phyloP scores from a whole-genome alignment of 2,113 vertebrate species.

The Turdus rufiventris region DNA sequence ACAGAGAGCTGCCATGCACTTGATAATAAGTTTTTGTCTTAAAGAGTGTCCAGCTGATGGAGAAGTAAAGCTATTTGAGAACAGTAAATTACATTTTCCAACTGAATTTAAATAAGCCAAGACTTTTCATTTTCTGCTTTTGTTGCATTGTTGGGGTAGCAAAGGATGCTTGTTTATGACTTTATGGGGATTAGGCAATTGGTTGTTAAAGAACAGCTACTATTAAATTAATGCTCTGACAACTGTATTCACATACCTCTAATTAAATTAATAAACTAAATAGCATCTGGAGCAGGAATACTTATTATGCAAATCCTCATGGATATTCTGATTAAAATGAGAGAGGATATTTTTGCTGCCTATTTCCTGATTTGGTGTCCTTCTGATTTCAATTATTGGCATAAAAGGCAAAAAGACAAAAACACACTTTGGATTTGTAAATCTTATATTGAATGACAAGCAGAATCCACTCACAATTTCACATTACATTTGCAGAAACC shows the following conservation, averaged over 20 bases:
- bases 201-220: background rate
- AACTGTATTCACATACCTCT: background rate
- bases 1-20: background rate
- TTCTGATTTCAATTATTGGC: background rate
- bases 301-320: background rate
- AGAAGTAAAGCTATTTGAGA: background rate
- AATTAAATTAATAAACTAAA: slow-evolving; percentile 1
- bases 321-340: slow-evolving; percentile 21
- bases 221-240: background rate
- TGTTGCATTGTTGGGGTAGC: background rate
- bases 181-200: background rate
- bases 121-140: background rate
- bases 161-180: background rate
- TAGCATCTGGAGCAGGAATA: background rate
- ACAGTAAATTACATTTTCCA: background rate
- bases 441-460: background rate
- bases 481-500: background rate
- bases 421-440: background rate
- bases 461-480: background rate
- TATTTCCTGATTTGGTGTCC: background rate
- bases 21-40: background rate
- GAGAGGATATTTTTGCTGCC: background rate
- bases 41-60: background rate
- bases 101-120: background rate
- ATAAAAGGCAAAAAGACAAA: background rate